Conservation (phyloP, 92 coral and sea anemone genomes). For the Muricea muricata region DNA sequence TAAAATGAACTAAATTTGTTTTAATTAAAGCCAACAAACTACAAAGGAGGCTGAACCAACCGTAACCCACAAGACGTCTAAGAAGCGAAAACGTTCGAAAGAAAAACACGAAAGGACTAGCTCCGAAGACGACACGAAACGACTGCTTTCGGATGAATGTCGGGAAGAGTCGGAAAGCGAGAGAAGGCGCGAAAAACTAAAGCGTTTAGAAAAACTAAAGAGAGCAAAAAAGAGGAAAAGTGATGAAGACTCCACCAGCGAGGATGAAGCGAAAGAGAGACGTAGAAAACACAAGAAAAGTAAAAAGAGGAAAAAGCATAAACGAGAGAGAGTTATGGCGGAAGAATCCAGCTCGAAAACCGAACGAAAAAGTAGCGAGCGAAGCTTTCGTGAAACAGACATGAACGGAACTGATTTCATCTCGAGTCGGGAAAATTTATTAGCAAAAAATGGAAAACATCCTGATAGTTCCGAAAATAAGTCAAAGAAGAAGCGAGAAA, state of each 20-base stretch:
- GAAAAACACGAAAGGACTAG: slow-evolving; percentile 60
- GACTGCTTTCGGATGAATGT: slow-evolving; percentile 33
- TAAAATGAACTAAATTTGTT: too few species aligned
- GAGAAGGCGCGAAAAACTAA: slow-evolving; percentile 47
- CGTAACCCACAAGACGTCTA: slow-evolving; percentile 20
- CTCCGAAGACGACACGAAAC: slow-evolving; percentile 27
- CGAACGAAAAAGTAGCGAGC: not conserved
- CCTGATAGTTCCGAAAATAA: slow-evolving; percentile 21
- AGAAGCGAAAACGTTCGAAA: slow-evolving; percentile 25
- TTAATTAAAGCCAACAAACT: slow-evolving; percentile 37
- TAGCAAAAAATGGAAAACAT: slow-evolving; percentile 6
- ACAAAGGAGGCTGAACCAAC: slow-evolving; percentile 38
- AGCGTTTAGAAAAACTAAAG: slow-evolving; percentile 71
- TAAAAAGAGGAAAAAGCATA: slow-evolving; percentile 9
- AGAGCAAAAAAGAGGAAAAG: slow-evolving; percentile 43
- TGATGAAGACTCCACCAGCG: not conserved
- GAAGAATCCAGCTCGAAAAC: not conserved
- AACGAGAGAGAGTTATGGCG: not conserved
- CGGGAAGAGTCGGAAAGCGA: slow-evolving; percentile 44
- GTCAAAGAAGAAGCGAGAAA: not conserved
- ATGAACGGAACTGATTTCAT: not conserved
- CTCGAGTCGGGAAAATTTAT: slow-evolving; percentile 21
- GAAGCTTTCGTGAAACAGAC: not conserved
- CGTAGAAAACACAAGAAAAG: not conserved
- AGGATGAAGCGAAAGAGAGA: slow-evolving; percentile 13